A percentile compares a stretch with the other conserved stretches of the same genome.
Evolutionary conservation across 2,888 invertebrate genomes (phyloP).

Genomic region (Lomographa bimaculata): DNA sequence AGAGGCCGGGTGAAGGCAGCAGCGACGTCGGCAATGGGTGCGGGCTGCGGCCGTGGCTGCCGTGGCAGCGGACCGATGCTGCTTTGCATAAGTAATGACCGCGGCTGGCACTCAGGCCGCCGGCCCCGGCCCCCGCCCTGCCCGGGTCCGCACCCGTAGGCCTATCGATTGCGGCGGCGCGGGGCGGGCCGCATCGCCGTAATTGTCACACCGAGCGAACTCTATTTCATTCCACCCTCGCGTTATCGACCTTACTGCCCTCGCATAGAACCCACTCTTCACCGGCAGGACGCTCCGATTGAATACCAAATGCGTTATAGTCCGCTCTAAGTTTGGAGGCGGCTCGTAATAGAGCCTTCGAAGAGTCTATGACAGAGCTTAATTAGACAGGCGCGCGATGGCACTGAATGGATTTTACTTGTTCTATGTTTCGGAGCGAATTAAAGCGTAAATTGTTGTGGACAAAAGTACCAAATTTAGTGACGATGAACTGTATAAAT

Average conservation of each 20-base stretch:
- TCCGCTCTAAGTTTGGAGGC: conserved; percentile 79
- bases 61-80: conserved; percentile 50
- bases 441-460: conserved; percentile 56
- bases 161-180: conserved; percentile 88
- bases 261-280: conserved; percentile 63
- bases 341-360: conserved; percentile 82
- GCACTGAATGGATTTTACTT: conserved; percentile 81
- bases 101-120: conserved; percentile 22
- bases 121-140: conserved; percentile 42
- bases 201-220: conserved; percentile 81
- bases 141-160: conserved; percentile 83
- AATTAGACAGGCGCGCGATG: conserved; percentile 81
- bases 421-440: conserved; percentile 66
- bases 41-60: conserved; percentile 37
- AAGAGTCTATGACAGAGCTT: conserved; percentile 82
- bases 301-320: conserved; percentile 78
- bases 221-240: conserved; percentile 65
- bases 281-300: conserved; percentile 53
- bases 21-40: conserved; percentile 21
- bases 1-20: conserved; percentile 30
- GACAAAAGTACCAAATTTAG: conserved; percentile 54
- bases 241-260: conserved; percentile 72
- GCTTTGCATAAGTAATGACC: conserved; percentile 82
- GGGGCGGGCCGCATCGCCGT: conserved; percentile 82
- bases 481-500: conserved; percentile 37